Base-by-base conservation (phyloP, 2,113 vertebrate species). In the Pluvianellus socialis region DNA sequence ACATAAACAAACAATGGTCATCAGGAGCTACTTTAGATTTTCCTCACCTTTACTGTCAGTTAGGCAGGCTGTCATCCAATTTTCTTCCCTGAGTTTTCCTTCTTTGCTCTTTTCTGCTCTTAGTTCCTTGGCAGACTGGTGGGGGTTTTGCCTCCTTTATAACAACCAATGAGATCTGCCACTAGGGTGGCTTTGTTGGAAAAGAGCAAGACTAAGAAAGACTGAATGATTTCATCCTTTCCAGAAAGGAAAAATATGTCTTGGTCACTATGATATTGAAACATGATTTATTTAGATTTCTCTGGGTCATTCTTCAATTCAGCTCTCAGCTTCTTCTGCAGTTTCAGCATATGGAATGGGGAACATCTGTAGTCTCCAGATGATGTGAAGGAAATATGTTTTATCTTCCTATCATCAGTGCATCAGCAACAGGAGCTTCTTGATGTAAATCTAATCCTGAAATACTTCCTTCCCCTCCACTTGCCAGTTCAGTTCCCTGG, bases 401-500 rank as follows among this genome's bases (percentile, higher is more conserved):
- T 92, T 96, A 95, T 96, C 91, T 97, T 94, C 66, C 62, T 94
- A 94, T 95, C 95, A 82, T 87, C 95, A 89, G 40, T 85, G 66
- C 70, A 94, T 93, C 91, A 92, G 91, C 95, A 94, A 76, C 94
- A 87, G 86, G 66, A 95, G 91, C 92, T 92, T 94, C 89, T 87
- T 94, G 92, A 95, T 97, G 93, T 86, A 95, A 92, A 95, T 94
- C 92, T 95, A 89, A 77, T 85, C 59, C 77, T 92, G 70, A 85
- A 97, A 58, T 92, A 72, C 45, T 94, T 97, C 91, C 84, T 97
- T 94, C 84, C 93, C 15, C 38, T 95, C 58, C 58, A 66, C 94
- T 91, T 96, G 87, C 49, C 74, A 91, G 42, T 88, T 94, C 77
- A 94, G 70, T 85, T 91, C 84, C 53, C 74, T 93, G 77, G 70